These are phyloP conservation scores for Eurosta solidaginis DNA, from an alignment of 1,140 invertebrate genomes.

Conservation along the genomic window DNA sequence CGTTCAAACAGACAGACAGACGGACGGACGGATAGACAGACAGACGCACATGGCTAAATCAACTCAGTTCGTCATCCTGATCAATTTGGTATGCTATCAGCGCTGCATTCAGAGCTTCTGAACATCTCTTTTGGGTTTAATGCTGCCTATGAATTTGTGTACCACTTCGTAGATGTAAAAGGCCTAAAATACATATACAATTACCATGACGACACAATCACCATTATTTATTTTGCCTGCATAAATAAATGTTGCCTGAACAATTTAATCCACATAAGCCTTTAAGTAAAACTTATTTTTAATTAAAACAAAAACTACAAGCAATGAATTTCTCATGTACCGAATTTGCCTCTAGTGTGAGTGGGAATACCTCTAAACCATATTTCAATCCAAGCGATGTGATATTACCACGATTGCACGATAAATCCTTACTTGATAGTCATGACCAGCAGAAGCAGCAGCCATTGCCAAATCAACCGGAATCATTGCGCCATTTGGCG, in stretches of 20 bases:
- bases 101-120: too few relatives aligned
- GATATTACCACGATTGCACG: slow-evolving; percentile 47
- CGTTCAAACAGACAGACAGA: too few relatives aligned
- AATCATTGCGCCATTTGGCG: slow-evolving; percentile 57
- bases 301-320: background rate
- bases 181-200: too few relatives aligned
- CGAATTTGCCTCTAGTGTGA: slow-evolving; percentile 56
- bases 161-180: too few relatives aligned
- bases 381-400: slow-evolving; percentile 51
- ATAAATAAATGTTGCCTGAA: background rate
- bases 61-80: too few relatives aligned
- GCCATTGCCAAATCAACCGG: slow-evolving; percentile 44
- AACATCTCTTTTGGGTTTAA: too few relatives aligned
- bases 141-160: too few relatives aligned
- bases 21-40: too few relatives aligned
- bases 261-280: slow-evolving; percentile 9
- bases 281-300: background rate
- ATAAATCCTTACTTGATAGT: slow-evolving; percentile 45
- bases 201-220: too few relatives aligned
- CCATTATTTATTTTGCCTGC: background rate
- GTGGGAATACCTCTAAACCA: slow-evolving; percentile 56
- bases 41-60: too few relatives aligned
- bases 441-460: slow-evolving; percentile 33
- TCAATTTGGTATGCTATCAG: too few relatives aligned
- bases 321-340: slow-evolving; percentile 53